Percentiles rank a stretch among this genome's conserved stretches.
Conservation (phyloP, 2,888 invertebrate genomes). For the Tiliacea aurago region DNA sequence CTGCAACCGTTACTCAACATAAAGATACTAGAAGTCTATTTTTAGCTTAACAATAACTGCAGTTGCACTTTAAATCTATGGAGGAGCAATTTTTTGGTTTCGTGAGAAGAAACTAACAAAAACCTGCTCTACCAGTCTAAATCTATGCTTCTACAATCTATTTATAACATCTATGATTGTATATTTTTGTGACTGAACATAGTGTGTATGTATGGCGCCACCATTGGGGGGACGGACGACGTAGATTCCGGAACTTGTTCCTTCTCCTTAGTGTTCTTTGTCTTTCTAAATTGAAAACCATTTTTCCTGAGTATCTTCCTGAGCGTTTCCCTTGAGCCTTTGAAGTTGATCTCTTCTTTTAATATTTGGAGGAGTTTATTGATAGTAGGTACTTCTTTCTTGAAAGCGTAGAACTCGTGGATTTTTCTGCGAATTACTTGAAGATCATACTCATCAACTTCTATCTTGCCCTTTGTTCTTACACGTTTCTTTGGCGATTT, state of each 20-base stretch:
- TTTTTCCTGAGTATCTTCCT: slow-evolving; percentile 86
- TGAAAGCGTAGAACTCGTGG: slow-evolving; percentile 87
- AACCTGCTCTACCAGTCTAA: slow-evolving; percentile 24
- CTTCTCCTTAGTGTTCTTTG: slow-evolving; percentile 86
- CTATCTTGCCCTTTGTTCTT: slow-evolving; percentile 86
- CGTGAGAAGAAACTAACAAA: slow-evolving; percentile 19
- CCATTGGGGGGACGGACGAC: slow-evolving; percentile 82
- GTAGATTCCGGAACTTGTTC: slow-evolving; percentile 79
- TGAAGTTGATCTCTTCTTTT: slow-evolving; percentile 87
- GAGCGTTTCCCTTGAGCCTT: slow-evolving; percentile 86
- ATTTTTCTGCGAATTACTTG: slow-evolving; percentile 86
- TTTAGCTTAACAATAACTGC: slow-evolving; percentile 8
- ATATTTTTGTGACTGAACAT: slow-evolving; percentile 87
- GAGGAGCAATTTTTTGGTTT: neutral
- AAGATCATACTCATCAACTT: slow-evolving; percentile 86
- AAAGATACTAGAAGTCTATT: slow-evolving; percentile 17
- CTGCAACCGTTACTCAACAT: slow-evolving; percentile 10
- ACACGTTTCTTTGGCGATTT: slow-evolving; percentile 85
- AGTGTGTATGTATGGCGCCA: slow-evolving; percentile 84
- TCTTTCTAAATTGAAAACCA: slow-evolving; percentile 87
- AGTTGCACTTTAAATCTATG: neutral
- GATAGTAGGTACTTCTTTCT: slow-evolving; percentile 88
- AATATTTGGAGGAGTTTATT: slow-evolving; percentile 86
- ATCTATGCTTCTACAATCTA: slow-evolving; percentile 13
- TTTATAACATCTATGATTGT: slow-evolving; percentile 73